Percentiles rank a stretch among this genome's conserved stretches.
Conservation (phyloP, 2,797 vertebrate species). For the Pipistrellus pygmaeus region DNA sequence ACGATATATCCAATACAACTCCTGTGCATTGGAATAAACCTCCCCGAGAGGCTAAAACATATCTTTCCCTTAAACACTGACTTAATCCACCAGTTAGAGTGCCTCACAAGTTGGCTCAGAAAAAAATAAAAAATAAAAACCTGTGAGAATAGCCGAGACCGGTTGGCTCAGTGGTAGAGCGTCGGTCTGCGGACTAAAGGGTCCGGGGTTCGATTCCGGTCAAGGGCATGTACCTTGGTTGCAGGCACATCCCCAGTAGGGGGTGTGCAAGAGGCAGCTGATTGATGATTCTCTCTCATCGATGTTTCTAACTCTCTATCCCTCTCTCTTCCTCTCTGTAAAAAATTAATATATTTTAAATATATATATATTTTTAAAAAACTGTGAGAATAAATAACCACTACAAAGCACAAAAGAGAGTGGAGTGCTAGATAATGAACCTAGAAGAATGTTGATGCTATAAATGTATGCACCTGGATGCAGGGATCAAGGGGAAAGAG, state of each 20-base stretch:
- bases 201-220: too few species aligned
- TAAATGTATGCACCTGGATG: neutral
- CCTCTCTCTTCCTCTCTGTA: too few species aligned
- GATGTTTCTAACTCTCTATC: too few species aligned
- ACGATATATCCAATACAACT: neutral
- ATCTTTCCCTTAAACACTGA: neutral
- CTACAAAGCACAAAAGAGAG: constrained; percentile 27
- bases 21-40: neutral
- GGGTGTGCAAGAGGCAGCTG: too few species aligned
- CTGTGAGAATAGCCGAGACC: too few species aligned
- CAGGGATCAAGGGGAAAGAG: neutral
- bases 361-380: neutral
- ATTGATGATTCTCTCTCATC: too few species aligned
- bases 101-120: neutral
- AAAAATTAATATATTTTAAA: too few species aligned
- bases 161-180: too few species aligned
- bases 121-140: neutral
- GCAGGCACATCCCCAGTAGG: too few species aligned
- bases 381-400: neutral
- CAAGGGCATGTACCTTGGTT: too few species aligned
- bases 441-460: neutral
- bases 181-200: too few species aligned
- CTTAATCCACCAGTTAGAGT: neutral
- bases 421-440: neutral
- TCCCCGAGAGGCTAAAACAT: neutral